phyloP scores from a whole-genome alignment of 2,888 invertebrate genomes.

The Ochropleura plecta region DNA sequence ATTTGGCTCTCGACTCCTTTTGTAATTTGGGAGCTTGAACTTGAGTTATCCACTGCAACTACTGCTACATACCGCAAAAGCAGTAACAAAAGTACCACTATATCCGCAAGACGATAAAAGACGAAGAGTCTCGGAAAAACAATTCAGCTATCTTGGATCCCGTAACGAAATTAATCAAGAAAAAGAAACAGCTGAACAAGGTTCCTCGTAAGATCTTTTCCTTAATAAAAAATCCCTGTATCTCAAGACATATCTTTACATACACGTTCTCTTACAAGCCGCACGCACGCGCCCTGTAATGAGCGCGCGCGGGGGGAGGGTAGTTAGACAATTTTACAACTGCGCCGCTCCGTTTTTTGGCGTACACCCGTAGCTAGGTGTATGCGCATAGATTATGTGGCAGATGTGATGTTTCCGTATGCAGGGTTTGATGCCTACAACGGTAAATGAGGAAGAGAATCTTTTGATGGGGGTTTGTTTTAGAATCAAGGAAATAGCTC shows the following conservation, averaged over 20 bases:
- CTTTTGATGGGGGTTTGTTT: too few relatives aligned
- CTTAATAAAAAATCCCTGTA: slow-evolving; percentile 13
- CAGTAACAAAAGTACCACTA: too few relatives aligned
- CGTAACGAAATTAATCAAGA: too few relatives aligned
- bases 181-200: too few relatives aligned
- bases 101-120: too few relatives aligned
- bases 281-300: slow-evolving; percentile 87
- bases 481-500: too few relatives aligned
- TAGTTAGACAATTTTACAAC: slow-evolving; percentile 91
- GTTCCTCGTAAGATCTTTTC: background rate
- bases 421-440: slow-evolving; percentile 52
- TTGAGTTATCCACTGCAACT: too few relatives aligned
- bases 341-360: slow-evolving; percentile 90
- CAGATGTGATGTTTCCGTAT: slow-evolving; percentile 60
- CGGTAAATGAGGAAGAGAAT: background rate
- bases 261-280: slow-evolving; percentile 63
- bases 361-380: slow-evolving; percentile 88
- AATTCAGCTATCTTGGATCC: too few relatives aligned
- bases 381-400: slow-evolving; percentile 79
- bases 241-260: slow-evolving; percentile 72
- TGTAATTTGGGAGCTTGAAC: too few relatives aligned
- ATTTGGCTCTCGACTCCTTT: too few relatives aligned
- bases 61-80: too few relatives aligned
- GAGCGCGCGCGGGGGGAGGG: slow-evolving; percentile 88
- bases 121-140: too few relatives aligned